Evolutionary conservation across 2,113 vertebrate species (phyloP), one percentile per base, ranked within the genome.

Genomic region (Xenopus tropicalis): DNA sequence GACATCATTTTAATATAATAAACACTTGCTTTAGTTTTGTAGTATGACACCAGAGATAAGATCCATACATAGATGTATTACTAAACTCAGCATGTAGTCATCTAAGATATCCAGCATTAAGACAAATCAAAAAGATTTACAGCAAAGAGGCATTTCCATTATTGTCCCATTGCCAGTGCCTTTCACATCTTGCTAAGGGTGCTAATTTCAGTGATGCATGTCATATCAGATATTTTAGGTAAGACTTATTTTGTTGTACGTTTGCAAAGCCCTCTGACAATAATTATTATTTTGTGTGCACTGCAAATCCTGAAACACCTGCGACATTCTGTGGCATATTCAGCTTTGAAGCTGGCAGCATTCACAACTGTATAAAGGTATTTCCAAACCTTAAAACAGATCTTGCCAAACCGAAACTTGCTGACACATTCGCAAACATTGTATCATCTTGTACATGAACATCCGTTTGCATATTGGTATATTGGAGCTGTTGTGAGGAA

Each of bases 201-300:
- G 52, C n/a, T 54, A n/a, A 54, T 54, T 8, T 54, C 52, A 54
- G 52, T 54, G 52, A 54, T 54, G 52, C 52, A 44, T 44, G 62
- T n/a, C 64, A 66, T 43, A 66, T 66, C 43, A 48, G 29, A 43
- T 64, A 20, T 64, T 17, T 17, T 11, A 64, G 12, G 29, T 19
- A 37, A 64, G 17, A 19, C 10, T n/a, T 64, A 43, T 10, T 64
- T 29, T 64, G 62, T 43, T 42, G 37, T 64, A n/a, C 23, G 13
- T 21, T 64, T 64, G 11, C 25, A 43, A 64, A 64, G 19, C 44
- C 64, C 64, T 22, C 21, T 66, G 64, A 23, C 42, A 48, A 66
- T 66, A 66, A 66, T 66, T 66, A 59, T 59, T 59, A 66, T 48
- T 19, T 48, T 48, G 44, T 66, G 42, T 66, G n/a, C 42, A 48